Conservation (phyloP, 1,140 invertebrate species). For the Argopecten irradians region DNA sequence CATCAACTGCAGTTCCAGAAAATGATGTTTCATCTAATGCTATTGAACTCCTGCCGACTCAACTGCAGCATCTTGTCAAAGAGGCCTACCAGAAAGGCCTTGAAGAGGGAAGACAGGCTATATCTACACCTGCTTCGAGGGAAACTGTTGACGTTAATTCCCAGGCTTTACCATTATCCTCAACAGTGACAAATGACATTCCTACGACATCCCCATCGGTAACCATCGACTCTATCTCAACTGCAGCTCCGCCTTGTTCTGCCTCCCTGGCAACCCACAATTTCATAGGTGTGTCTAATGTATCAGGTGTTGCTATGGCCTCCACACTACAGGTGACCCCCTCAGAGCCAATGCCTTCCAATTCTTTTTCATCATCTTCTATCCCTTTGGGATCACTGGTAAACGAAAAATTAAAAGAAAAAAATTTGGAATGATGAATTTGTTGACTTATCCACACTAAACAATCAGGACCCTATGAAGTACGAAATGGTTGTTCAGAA, state of each 20-base stretch:
- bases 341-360: background rate
- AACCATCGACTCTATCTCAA: no score
- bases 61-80: background rate
- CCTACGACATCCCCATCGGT: no score
- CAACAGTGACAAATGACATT: no score
- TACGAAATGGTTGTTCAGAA: slow-evolving; percentile 25
- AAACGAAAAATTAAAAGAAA: slow-evolving; percentile 27
- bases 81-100: background rate
- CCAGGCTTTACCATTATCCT: no score
- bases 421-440: slow-evolving; percentile 41
- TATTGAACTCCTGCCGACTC: background rate
- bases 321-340: background rate
- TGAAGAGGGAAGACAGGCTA: background rate
- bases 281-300: background rate
- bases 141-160: no score
- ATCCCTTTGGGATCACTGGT: background rate
- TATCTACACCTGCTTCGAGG: background rate
- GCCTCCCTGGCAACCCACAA: background rate
- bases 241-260: no score
- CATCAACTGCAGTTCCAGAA: background rate
- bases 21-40: no score
- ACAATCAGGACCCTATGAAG: background rate
- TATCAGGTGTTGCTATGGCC: background rate
- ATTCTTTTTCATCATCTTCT: background rate
- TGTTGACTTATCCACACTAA: slow-evolving; percentile 28